Evolutionary conservation across 2,113 vertebrate genomes (phyloP).

Genomic region (Gulo gulo): DNA sequence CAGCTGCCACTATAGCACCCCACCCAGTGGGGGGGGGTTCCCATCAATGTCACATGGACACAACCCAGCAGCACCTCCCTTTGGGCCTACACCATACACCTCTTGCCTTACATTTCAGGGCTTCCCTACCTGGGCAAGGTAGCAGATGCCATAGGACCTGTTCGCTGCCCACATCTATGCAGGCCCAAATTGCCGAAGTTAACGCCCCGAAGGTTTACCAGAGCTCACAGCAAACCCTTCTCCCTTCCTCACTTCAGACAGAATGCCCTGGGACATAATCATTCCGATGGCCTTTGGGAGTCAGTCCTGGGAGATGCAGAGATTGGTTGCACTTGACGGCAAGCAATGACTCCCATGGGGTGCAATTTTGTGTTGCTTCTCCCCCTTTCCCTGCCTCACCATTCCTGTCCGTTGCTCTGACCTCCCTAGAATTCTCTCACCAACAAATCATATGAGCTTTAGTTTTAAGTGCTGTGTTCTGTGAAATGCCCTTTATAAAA

Average conservation of each 20-base stretch:
- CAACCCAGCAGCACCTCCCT: neutral
- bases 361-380: neutral
- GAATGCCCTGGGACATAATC: neutral
- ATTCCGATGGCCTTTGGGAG: neutral
- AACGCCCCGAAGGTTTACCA: neutral
- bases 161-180: neutral
- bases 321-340: neutral
- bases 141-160: neutral
- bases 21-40: neutral
- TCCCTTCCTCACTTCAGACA: neutral
- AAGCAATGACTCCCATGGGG: neutral
- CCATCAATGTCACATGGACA: neutral
- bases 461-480: neutral
- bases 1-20: neutral
- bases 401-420: neutral
- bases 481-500: neutral
- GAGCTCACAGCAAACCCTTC: too few species aligned
- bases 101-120: neutral
- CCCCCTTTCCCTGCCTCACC: neutral
- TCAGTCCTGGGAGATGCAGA: neutral
- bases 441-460: neutral
- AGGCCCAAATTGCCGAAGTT: neutral
- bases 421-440: neutral
- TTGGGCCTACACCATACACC: neutral
- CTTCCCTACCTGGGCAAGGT: neutral